Percentiles rank a stretch among this genome's conserved stretches.
Conservation (phyloP, 2,888 invertebrate genomes). For the Gisinianus flammeolus region DNA sequence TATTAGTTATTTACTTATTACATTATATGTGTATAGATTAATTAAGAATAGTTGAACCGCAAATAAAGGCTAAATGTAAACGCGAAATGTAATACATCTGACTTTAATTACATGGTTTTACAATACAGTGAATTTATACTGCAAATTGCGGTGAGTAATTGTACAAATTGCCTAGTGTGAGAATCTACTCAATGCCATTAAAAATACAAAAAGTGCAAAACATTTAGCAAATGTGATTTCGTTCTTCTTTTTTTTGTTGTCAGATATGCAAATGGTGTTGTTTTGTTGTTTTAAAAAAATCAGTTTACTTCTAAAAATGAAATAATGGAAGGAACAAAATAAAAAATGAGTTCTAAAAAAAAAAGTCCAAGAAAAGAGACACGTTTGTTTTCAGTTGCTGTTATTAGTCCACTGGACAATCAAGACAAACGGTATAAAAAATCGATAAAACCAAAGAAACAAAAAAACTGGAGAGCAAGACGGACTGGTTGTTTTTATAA, state of each 20-base stretch:
- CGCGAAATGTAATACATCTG: no score
- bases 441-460: neutral
- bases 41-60: no score
- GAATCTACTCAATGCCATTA: constrained; percentile 23
- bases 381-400: no score
- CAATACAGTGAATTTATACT: constrained; percentile 10
- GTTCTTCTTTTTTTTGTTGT: neutral
- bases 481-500: no score
- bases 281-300: neutral
- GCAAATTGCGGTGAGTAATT: neutral
- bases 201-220: neutral
- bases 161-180: neutral
- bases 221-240: constrained; percentile 2
- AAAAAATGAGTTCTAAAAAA: neutral
- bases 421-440: constrained; percentile 1
- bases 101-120: neutral
- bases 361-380: neutral
- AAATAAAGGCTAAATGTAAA: no score
- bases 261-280: neutral
- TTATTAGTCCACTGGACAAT: neutral
- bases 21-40: no score
- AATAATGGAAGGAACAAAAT: neutral
- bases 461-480: no score
- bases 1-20: no score
- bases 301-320: neutral